phyloP scores from a whole-genome alignment of 2,888 invertebrate genomes.

The Eilema sororculum region DNA sequence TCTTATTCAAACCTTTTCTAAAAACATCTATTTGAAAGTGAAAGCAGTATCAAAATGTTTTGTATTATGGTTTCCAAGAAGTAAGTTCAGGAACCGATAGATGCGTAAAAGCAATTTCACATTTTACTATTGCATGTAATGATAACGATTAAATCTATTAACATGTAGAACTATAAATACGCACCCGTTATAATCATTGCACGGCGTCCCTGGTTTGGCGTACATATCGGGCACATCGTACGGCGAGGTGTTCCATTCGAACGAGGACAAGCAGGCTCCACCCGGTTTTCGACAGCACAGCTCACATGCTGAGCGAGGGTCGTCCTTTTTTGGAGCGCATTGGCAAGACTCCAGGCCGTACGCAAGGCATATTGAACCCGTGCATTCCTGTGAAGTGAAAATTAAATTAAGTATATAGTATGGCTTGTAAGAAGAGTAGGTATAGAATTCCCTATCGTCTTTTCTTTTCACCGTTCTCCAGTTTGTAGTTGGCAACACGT shows the following conservation, averaged over 20 bases:
- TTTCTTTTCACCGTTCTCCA: no score
- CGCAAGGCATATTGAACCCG: conserved; percentile 98
- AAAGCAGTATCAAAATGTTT: no score
- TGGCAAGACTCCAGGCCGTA: conserved; percentile 98
- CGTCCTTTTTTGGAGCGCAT: conserved; percentile 93
- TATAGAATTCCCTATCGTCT: no score
- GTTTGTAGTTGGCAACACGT: no score
- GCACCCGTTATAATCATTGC: conserved; percentile 96
- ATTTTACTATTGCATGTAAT: not conserved
- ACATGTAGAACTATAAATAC: no score
- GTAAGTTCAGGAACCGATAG: no score
- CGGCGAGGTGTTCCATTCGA: conserved; percentile 95
- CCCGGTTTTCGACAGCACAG: conserved; percentile 96
- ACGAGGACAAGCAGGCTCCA: conserved; percentile 94
- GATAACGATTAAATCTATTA: no score
- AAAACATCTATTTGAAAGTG: no score
- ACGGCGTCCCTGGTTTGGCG: conserved; percentile 97
- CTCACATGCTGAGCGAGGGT: conserved; percentile 96
- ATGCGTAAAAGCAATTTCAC: no score
- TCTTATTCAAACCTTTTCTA: no score
- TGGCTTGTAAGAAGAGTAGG: no score
- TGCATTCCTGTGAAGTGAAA: conserved; percentile 91
- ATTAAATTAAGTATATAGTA: no score
- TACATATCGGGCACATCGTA: conserved; percentile 97
- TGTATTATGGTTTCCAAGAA: not conserved